phyloP scores from a whole-genome alignment of 2,113 vertebrate genomes.

The Dasyurus viverrinus region DNA sequence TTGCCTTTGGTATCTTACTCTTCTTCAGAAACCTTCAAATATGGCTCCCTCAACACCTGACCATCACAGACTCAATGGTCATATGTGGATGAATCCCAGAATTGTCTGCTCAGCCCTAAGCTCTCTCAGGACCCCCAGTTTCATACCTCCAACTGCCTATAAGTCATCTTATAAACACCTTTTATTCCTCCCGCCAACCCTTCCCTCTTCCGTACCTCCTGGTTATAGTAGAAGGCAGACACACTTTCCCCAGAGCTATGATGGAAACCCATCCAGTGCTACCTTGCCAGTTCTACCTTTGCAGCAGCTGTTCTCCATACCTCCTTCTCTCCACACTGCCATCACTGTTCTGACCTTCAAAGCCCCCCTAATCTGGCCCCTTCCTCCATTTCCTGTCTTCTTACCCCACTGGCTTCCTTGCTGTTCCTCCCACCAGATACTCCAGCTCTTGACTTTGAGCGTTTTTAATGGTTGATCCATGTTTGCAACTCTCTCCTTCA shows the following conservation, averaged over 20 bases:
- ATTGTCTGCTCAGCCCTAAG: not conserved
- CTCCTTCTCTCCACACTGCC: not conserved
- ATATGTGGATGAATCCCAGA: not conserved
- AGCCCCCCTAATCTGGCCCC: not conserved
- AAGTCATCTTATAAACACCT: not conserved
- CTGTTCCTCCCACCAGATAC: not conserved
- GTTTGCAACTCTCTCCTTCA: not conserved
- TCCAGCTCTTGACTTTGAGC: not conserved
- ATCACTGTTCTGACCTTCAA: not conserved
- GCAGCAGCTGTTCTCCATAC: not conserved
- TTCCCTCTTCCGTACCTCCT: not conserved
- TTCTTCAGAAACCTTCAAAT: not conserved
- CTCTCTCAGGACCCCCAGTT: not conserved
- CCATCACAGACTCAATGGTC: not conserved
- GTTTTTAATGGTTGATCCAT: not conserved
- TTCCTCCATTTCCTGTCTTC: not conserved
- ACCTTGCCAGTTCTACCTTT: not conserved
- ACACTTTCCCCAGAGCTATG: not conserved
- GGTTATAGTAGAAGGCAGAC: not conserved
- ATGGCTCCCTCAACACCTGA: not conserved
- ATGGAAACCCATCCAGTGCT: not conserved
- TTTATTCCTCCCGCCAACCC: fast-evolving
- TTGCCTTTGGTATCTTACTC: not conserved
- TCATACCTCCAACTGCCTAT: not conserved
- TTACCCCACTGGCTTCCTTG: not conserved